phyloP scores from a whole-genome alignment of 2,797 vertebrate genomes.

The Rhinogobio ventralis region DNA sequence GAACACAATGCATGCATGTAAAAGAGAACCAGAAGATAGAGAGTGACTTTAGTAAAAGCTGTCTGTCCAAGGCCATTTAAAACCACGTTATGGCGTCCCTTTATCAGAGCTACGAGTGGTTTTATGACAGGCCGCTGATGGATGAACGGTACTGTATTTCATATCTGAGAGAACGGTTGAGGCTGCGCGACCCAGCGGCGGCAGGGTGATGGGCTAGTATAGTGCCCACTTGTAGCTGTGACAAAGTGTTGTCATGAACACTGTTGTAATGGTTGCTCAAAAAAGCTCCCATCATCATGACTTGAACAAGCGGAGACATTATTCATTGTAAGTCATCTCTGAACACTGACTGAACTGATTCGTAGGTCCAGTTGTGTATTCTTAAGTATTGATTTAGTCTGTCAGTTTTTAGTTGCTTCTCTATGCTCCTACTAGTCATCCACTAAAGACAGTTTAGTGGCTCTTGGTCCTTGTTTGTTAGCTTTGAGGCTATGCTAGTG shows the following conservation, averaged over 20 bases:
- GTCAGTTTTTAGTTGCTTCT: neutral
- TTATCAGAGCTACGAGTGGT: constrained; percentile 52
- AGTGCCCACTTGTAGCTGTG: constrained; percentile 33
- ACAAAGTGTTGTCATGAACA: constrained; percentile 47
- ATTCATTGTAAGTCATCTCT: neutral
- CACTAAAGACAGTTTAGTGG: constrained; percentile 1
- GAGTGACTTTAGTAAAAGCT: constrained; percentile 11
- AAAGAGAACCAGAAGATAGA: constrained; percentile 17
- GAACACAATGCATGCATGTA: neutral
- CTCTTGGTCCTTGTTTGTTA: neutral
- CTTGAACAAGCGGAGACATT: neutral
- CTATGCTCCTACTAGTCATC: neutral
- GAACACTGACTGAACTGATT: neutral
- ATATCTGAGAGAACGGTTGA: constrained; percentile 19
- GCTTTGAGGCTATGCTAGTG: neutral
- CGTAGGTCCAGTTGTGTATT: neutral
- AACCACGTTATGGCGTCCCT: constrained; percentile 42
- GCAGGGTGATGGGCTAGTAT: neutral
- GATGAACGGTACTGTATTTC: constrained; percentile 15
- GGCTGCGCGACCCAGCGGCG: constrained; percentile 19
- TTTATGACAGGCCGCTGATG: constrained; percentile 51
- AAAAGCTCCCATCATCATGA: constrained; percentile 4
- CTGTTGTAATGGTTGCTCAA: constrained; percentile 27
- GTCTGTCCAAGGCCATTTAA: constrained; percentile 31
- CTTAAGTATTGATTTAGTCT: neutral